Conservation (phyloP, 2,113 vertebrate species). For the Toxostoma redivivum region DNA sequence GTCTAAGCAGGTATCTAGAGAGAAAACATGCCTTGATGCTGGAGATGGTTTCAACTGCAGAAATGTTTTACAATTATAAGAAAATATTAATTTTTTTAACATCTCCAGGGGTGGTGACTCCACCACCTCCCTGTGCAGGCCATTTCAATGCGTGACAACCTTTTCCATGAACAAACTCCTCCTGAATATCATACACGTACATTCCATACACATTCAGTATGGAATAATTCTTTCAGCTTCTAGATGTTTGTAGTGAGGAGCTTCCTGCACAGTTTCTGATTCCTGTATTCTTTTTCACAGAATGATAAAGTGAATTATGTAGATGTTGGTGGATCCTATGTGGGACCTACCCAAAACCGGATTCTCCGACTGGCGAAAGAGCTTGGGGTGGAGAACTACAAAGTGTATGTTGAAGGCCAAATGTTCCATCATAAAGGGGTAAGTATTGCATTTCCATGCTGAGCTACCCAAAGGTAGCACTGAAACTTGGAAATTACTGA, state of each 20-base stretch:
- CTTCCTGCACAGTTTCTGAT: not conserved
- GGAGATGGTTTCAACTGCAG: not conserved
- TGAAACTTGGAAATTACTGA: not conserved
- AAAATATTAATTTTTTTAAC: not conserved
- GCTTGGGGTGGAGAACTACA: constrained; percentile 78
- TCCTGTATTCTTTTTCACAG: constrained; percentile 50
- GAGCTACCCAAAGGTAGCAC: not conserved
- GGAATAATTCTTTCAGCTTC: not conserved
- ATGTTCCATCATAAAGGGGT: constrained; percentile 73
- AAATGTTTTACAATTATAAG: not conserved
- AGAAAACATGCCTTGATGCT: not conserved
- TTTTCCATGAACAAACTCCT: not conserved
- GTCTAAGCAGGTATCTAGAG: not conserved
- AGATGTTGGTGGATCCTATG: constrained; percentile 80
- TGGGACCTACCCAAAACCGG: constrained; percentile 84
- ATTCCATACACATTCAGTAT: not conserved
- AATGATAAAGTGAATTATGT: constrained; percentile 75
- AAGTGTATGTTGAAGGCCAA: constrained; percentile 72
- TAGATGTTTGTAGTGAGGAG: not conserved
- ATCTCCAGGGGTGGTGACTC: not conserved
- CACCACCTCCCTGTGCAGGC: not conserved
- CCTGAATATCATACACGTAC: not conserved
- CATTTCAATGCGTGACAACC: accelerated
- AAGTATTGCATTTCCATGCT: constrained; percentile 13
- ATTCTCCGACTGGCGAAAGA: constrained; percentile 80